Evolutionary conservation across 2,888 invertebrate genomes (phyloP).

Genomic region (Cistogaster globosa): DNA sequence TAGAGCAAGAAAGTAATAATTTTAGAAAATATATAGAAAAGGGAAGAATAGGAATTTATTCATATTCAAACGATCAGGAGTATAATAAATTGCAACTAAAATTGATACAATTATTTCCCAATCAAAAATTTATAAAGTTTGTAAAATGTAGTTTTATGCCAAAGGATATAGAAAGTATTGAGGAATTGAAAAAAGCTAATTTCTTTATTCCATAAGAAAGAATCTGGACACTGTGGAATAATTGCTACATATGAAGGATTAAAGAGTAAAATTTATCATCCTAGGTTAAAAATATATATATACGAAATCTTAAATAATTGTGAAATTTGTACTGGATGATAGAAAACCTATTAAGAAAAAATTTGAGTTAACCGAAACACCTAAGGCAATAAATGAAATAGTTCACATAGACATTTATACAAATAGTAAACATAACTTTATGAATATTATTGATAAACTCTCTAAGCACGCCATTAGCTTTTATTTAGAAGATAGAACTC

Average conservation of each 20-base stretch:
- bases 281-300: no score
- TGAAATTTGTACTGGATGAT: slow-evolving; percentile 45
- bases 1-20: no score
- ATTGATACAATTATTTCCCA: not conserved
- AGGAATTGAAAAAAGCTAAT: no score
- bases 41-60: no score
- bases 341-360: slow-evolving; percentile 49
- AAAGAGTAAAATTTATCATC: no score
- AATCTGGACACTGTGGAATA: no score
- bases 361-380: slow-evolving; percentile 8
- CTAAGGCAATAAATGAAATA: slow-evolving; percentile 2
- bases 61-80: not conserved
- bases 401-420: slow-evolving; percentile 30
- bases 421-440: slow-evolving; percentile 68
- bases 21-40: no score
- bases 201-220: no score
- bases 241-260: no score
- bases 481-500: slow-evolving; percentile 47
- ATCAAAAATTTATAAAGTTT: not conserved
- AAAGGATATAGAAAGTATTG: no score
- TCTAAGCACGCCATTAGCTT: slow-evolving; percentile 69
- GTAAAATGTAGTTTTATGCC: not conserved
- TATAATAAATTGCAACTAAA: no score
- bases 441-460: slow-evolving; percentile 73
- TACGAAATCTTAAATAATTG: no score